Conservation (phyloP, 1,140 invertebrate genomes). For the Colletes gigas region DNA sequence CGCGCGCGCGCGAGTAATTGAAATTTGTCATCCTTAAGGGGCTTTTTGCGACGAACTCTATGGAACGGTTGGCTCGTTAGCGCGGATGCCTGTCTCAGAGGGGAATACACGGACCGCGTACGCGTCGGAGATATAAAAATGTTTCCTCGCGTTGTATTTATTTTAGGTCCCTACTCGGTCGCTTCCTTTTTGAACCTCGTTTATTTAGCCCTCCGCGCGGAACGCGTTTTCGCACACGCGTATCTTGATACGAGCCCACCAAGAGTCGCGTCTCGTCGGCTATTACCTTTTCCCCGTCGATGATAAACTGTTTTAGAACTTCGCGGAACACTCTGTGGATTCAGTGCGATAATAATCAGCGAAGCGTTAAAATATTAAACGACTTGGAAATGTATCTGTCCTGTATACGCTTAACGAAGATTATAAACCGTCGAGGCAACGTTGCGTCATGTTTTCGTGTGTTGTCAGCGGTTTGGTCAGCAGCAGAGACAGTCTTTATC, state of each 20-base stretch:
- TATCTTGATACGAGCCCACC: not conserved
- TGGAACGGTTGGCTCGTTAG: constrained; percentile 38
- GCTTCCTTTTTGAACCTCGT: constrained; percentile 23
- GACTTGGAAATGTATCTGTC: too few species aligned
- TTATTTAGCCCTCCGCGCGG: constrained; percentile 2
- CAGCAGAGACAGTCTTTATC: too few species aligned
- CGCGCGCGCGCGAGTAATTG: constrained; percentile 19
- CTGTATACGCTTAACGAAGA: too few species aligned
- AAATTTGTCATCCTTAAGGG: constrained; percentile 42
- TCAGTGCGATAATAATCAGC: too few species aligned
- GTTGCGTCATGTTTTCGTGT: too few species aligned
- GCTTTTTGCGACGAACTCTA: constrained; percentile 18
- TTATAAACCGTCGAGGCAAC: too few species aligned
- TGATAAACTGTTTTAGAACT: too few species aligned
- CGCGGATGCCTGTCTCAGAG: not conserved
- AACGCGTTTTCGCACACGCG: not conserved
- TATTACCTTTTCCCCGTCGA: not conserved
- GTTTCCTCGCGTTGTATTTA: constrained; percentile 16
- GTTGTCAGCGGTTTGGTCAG: too few species aligned
- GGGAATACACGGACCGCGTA: not conserved
- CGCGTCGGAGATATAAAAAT: constrained; percentile 26
- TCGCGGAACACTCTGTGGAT: too few species aligned
- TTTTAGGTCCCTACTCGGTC: not conserved
- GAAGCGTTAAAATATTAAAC: too few species aligned
- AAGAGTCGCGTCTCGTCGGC: not conserved